Percentiles rank a stretch among this genome's conserved stretches.
phyloP scores from a whole-genome alignment of 2,888 invertebrate genomes.

The Melipona beecheii region DNA sequence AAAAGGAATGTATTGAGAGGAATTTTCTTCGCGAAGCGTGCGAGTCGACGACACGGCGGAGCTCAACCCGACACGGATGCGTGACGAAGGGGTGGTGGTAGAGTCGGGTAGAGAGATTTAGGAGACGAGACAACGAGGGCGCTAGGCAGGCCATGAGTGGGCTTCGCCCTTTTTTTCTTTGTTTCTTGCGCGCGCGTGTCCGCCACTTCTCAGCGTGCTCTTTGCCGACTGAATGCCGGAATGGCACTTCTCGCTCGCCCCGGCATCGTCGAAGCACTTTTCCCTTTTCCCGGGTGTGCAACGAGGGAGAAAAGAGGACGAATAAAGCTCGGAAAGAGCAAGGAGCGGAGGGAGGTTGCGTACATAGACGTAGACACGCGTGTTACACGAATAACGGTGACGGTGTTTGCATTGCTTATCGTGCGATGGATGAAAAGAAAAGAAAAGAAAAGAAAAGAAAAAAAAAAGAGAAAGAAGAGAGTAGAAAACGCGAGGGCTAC shows the following conservation, averaged over 20 bases:
- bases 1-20: conserved; percentile 1
- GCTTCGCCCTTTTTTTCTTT: conserved; percentile 65
- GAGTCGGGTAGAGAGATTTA: conserved; percentile 33
- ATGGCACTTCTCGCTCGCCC: conserved; percentile 68
- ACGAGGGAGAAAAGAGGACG: conserved; percentile 55
- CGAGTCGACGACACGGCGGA: neutral
- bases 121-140: conserved; percentile 26
- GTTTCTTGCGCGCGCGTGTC: conserved; percentile 51
- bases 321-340: conserved; percentile 19
- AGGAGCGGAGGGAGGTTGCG: conserved; percentile 16
- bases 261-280: conserved; percentile 63
- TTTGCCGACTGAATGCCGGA: conserved; percentile 66
- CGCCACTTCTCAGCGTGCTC: conserved; percentile 64
- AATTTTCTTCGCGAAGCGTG: conserved; percentile 5
- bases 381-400: conserved; percentile 66
- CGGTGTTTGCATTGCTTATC: conserved; percentile 66
- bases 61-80: conserved; percentile 24
- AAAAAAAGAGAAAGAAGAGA: no score
- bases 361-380: conserved; percentile 53
- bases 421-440: conserved; percentile 17
- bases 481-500: conserved; percentile 1
- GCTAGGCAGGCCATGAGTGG: conserved; percentile 40
- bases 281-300: conserved; percentile 73
- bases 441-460: neutral
- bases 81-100: conserved; percentile 12